These are phyloP conservation scores for Platichthys flesus DNA, from an alignment of 2,113 vertebrate species.

Conservation along the genomic window DNA sequence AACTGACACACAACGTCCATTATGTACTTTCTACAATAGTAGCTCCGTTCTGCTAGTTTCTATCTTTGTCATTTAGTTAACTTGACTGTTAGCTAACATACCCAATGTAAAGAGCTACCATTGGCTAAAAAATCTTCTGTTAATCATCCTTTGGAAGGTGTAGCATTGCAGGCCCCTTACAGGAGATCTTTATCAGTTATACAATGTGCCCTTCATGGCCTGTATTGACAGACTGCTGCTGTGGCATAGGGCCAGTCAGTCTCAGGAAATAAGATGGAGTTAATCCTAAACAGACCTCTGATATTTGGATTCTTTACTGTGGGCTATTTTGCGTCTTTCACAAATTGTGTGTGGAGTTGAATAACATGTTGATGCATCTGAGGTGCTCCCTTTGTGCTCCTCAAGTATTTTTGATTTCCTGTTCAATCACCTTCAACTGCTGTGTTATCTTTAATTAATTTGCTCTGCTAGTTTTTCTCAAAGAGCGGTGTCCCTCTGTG, in stretches of 20 bases:
- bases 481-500: background rate
- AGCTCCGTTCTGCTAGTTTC: background rate
- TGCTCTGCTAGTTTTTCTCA: background rate
- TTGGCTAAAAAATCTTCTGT: too few relatives aligned
- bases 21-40: background rate
- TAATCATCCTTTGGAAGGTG: too few relatives aligned
- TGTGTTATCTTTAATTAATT: conserved; percentile 5
- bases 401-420: conserved; percentile 14
- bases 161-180: conserved; percentile 5
- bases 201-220: too few relatives aligned
- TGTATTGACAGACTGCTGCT: background rate
- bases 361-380: conserved; percentile 18
- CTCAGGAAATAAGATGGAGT: too few relatives aligned
- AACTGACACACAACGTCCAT: background rate
- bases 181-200: too few relatives aligned
- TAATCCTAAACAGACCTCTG: conserved; percentile 33
- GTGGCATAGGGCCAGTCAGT: conserved; percentile 31
- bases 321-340: conserved; percentile 42
- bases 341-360: conserved; percentile 46
- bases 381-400: conserved; percentile 3
- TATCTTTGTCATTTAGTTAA: conserved; percentile 48
- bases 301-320: conserved; percentile 44
- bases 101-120: too few relatives aligned
- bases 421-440: background rate
- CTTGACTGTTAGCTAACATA: conserved; percentile 7